phyloP scores from a whole-genome alignment of 2,113 vertebrate species.

The Cardinalis cardinalis region DNA sequence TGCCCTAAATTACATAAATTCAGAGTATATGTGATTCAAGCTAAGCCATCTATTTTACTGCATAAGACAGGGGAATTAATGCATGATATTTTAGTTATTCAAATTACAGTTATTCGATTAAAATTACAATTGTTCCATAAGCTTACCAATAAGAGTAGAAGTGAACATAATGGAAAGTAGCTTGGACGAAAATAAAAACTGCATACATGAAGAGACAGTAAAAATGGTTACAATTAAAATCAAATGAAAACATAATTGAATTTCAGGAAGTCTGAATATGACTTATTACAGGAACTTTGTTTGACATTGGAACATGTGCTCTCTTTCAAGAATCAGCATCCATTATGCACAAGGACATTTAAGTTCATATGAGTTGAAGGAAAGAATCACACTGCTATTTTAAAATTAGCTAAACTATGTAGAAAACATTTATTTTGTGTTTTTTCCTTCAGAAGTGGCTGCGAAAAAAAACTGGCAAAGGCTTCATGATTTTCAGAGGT shows the following conservation, averaged over 20 bases:
- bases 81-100: neutral
- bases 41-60: neutral
- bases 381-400: neutral
- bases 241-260: constrained; percentile 21
- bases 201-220: neutral
- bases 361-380: neutral
- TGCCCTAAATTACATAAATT: neutral
- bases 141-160: neutral
- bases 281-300: neutral
- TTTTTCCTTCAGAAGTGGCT: neutral
- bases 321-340: constrained; percentile 4
- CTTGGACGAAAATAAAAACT: constrained; percentile 10
- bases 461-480: neutral
- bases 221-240: neutral
- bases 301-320: neutral
- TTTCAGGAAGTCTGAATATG: neutral
- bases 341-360: neutral
- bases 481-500: neutral
- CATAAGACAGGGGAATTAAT: neutral
- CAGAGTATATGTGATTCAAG: neutral
- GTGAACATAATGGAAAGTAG: neutral
- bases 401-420: neutral
- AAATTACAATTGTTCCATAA: constrained; percentile 14
- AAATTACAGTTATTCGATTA: neutral
- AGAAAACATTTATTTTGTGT: neutral